Percentiles rank a stretch among this genome's conserved stretches.
Conservation (phyloP, 2,113 vertebrate genomes). For the Larimichthys polyactis region DNA sequence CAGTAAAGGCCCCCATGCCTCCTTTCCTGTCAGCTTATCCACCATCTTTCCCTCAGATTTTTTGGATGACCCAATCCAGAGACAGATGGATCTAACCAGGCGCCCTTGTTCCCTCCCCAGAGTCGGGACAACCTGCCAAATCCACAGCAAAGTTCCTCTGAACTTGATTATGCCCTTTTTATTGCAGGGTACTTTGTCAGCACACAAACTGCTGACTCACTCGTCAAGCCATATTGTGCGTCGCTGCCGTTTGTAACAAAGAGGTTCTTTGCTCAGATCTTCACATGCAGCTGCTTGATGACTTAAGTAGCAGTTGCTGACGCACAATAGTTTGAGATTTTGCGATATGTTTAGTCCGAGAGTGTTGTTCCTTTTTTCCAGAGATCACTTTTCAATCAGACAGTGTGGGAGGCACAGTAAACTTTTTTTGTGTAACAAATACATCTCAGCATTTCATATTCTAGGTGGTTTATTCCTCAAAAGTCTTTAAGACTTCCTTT, state of each 20-base stretch:
- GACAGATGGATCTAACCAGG: constrained; percentile 64
- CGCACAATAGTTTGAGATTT: constrained; percentile 5
- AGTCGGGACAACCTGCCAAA: constrained; percentile 46
- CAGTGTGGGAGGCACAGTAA: too few relatives aligned
- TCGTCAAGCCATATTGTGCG: constrained; percentile 17
- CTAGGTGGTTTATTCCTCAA: too few relatives aligned
- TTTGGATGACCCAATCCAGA: constrained; percentile 51
- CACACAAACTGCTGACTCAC: constrained; percentile 27
- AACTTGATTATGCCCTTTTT: constrained; percentile 27
- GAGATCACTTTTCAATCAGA: too few relatives aligned
- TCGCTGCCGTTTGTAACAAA: constrained; percentile 11
- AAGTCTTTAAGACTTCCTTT: too few relatives aligned
- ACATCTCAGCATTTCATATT: too few relatives aligned
- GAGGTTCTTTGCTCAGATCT: not conserved
- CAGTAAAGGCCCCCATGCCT: not conserved
- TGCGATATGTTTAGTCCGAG: not conserved
- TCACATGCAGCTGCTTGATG: constrained; percentile 24
- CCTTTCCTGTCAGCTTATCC: constrained; percentile 51
- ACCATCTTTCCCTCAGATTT: constrained; percentile 56
- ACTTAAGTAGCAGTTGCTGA: constrained; percentile 17
- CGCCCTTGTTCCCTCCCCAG: constrained; percentile 30
- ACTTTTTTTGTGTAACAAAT: too few relatives aligned
- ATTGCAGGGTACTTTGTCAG: constrained; percentile 22
- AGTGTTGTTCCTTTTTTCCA: too few relatives aligned
- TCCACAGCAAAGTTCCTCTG: constrained; percentile 35